These are phyloP conservation scores for Cynoglossus semilaevis DNA, from an alignment of 2,113 vertebrate species.

Conservation along the genomic window DNA sequence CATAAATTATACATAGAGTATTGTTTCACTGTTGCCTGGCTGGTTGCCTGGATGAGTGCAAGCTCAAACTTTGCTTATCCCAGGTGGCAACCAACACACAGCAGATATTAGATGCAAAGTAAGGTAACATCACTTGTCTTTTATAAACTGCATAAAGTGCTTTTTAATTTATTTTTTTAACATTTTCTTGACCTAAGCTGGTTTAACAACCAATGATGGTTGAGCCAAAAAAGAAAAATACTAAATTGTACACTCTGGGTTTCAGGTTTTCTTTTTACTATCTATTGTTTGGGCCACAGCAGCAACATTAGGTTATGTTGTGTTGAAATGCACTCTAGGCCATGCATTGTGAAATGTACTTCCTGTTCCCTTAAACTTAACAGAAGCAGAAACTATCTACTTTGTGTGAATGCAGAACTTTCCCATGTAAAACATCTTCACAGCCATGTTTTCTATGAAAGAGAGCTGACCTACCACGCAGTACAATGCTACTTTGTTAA, in stretches of 20 bases:
- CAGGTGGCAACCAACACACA: slow-evolving; percentile 9
- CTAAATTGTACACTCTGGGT: not conserved
- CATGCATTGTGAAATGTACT: slow-evolving; percentile 38
- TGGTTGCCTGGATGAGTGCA: slow-evolving; percentile 24
- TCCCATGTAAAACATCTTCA: not conserved
- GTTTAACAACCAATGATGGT: not conserved
- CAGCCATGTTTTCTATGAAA: not conserved
- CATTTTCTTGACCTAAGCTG: not conserved
- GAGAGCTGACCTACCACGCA: not conserved
- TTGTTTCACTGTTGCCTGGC: slow-evolving; percentile 42
- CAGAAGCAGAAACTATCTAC: not conserved
- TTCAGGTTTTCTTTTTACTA: not conserved
- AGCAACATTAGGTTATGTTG: slow-evolving; percentile 2
- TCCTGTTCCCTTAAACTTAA: slow-evolving; percentile 34
- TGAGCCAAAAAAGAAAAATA: not conserved
- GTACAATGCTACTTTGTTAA: slow-evolving; percentile 11
- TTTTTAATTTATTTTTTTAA: not conserved
- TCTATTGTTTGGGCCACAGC: not conserved
- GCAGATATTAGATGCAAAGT: not conserved
- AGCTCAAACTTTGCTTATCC: slow-evolving; percentile 17
- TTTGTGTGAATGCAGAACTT: slow-evolving; percentile 1
- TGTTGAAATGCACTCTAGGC: slow-evolving; percentile 39
- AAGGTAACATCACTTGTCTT: not conserved
- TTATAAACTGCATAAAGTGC: not conserved
- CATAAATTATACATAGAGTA: slow-evolving; percentile 34